Conservation (phyloP, 2,888 invertebrate genomes). For the Uloborus plumipes region DNA sequence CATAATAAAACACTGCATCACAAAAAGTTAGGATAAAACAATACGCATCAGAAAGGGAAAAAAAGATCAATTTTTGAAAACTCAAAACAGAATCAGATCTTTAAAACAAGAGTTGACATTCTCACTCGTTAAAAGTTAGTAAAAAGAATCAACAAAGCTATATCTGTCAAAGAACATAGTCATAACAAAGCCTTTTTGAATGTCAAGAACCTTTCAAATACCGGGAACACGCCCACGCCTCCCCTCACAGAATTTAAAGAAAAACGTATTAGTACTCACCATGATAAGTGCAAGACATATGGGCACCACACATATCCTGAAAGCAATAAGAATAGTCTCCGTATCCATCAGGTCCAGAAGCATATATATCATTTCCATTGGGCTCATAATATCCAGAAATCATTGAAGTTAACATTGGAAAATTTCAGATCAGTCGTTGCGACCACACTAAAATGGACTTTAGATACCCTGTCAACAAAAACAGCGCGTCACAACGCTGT, state of each 20-base stretch:
- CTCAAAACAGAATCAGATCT: too few species aligned
- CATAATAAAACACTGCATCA: too few species aligned
- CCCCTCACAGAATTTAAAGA: not conserved
- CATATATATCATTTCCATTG: slow-evolving; percentile 61
- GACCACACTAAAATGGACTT: slow-evolving; percentile 16
- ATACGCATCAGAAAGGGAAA: too few species aligned
- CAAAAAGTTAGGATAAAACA: too few species aligned
- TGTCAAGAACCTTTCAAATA: too few species aligned
- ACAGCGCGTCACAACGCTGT: slow-evolving; percentile 38
- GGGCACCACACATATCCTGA: slow-evolving; percentile 61
- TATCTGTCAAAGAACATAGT: too few species aligned
- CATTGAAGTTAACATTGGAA: slow-evolving; percentile 65
- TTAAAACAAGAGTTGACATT: too few species aligned
- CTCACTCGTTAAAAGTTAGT: too few species aligned
- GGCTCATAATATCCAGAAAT: slow-evolving; percentile 64
- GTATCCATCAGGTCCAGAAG: slow-evolving; percentile 59
- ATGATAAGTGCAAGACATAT: slow-evolving; percentile 60
- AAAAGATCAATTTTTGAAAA: too few species aligned
- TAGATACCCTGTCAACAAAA: slow-evolving; percentile 42
- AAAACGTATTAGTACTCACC: slow-evolving; percentile 32
- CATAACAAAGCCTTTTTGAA: too few species aligned
- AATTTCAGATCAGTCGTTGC: slow-evolving; percentile 46
- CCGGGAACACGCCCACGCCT: too few species aligned
- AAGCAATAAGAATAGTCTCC: slow-evolving; percentile 59
- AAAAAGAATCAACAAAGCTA: too few species aligned